These are phyloP conservation scores for Gavia stellata DNA, from an alignment of 2,113 vertebrate genomes.

Conservation along the genomic window DNA sequence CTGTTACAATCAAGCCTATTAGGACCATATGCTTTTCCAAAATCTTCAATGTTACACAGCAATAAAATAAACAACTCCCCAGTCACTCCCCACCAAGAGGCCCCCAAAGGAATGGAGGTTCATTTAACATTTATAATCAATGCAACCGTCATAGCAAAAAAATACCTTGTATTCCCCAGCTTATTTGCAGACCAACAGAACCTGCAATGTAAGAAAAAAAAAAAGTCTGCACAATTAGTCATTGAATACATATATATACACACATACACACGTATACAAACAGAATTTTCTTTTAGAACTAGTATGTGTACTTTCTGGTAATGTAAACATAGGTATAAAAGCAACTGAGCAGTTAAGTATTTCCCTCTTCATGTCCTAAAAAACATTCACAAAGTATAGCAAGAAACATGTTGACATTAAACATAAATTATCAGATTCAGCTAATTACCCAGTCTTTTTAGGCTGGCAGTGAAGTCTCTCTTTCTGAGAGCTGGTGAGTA, in stretches of 20 bases:
- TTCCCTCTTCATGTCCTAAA: background rate
- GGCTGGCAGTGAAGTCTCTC: background rate
- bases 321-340: slow-evolving; percentile 27
- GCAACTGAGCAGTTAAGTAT: background rate
- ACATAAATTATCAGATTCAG: background rate
- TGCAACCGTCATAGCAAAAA: background rate
- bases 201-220: slow-evolving; percentile 5
- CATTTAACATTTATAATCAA: background rate
- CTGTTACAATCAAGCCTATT: background rate
- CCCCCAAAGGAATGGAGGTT: background rate
- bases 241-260: background rate
- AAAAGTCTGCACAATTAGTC: slow-evolving; percentile 25
- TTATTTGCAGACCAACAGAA: slow-evolving; percentile 18
- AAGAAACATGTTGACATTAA: background rate
- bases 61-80: background rate
- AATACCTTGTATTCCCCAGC: slow-evolving; percentile 7
- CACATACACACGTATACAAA: background rate
- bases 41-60: background rate
- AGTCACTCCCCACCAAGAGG: rapidly evolving
- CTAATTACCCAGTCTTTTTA: background rate
- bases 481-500: background rate
- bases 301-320: background rate
- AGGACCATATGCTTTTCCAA: background rate
- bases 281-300: background rate
- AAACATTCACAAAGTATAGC: background rate